These are phyloP conservation scores for Pycnomerus fuliginosus DNA, from an alignment of 2,888 invertebrate genomes.

Conservation along the genomic window DNA sequence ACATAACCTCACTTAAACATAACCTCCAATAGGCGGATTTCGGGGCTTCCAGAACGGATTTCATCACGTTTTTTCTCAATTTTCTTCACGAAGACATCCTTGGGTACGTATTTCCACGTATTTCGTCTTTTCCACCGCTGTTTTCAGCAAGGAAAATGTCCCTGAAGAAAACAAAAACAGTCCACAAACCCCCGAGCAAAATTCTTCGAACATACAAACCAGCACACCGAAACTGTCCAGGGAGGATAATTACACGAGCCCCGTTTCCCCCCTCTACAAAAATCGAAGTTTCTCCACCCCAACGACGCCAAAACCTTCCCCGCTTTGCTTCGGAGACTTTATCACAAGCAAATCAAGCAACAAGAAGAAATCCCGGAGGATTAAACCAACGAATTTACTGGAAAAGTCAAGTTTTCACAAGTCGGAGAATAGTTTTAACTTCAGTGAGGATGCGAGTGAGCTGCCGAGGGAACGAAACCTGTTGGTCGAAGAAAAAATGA, in stretches of 20 bases:
- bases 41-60: conserved; percentile 41
- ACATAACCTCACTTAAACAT: conserved; percentile 25
- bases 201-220: too few species aligned
- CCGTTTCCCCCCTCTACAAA: conserved; percentile 42
- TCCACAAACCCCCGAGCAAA: too few species aligned
- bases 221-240: conserved; percentile 34
- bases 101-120: conserved; percentile 37
- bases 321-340: conserved; percentile 49
- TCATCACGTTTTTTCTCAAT: conserved; percentile 48
- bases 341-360: conserved; percentile 36
- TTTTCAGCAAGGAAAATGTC: not conserved
- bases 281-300: conserved; percentile 29
- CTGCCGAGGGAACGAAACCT: conserved; percentile 8
- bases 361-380: conserved; percentile 43
- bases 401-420: conserved; percentile 29
- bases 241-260: conserved; percentile 31
- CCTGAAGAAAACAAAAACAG: too few species aligned
- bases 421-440: conserved; percentile 42
- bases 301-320: conserved; percentile 25
- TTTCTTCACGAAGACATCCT: conserved; percentile 45
- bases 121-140: not conserved
- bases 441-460: conserved; percentile 31
- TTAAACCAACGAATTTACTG: conserved; percentile 57
- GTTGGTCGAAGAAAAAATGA: conserved; percentile 14
- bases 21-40: conserved; percentile 17